Evolutionary conservation across 2,113 vertebrate species (phyloP).

Genomic region (Forbesichthys agassizii): DNA sequence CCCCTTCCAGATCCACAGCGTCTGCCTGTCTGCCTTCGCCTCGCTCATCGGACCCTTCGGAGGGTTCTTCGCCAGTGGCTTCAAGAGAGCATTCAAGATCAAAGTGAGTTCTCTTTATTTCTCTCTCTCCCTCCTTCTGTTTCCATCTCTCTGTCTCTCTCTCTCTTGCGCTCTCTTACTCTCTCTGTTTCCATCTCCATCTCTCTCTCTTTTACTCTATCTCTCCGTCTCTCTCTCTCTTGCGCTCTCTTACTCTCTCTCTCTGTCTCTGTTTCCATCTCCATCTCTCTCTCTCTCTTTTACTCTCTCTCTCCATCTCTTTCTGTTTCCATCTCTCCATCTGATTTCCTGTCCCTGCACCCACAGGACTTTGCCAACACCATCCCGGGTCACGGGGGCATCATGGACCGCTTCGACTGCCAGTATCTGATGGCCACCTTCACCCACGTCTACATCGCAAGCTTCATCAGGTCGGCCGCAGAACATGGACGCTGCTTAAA

Average conservation of each 20-base stretch:
- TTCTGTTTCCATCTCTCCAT: not conserved
- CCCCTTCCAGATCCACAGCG: conserved; percentile 95
- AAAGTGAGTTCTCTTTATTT: conserved; percentile 77
- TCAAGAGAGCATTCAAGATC: conserved; percentile 99
- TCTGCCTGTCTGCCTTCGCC: conserved; percentile 91
- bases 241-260: not conserved
- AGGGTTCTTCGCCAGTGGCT: conserved; percentile 98
- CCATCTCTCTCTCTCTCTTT: not conserved
- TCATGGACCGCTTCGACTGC: conserved; percentile 98
- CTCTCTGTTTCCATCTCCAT: not conserved
- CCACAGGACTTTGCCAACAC: conserved; percentile 94
- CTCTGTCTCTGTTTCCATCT: not conserved
- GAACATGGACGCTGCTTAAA: not conserved
- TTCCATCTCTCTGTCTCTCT: too few relatives aligned
- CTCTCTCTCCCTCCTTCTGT: not conserved
- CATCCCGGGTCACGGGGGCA: conserved; percentile 96
- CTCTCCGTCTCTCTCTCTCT: not conserved
- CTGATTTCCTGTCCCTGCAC: not conserved
- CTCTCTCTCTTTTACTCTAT: not conserved
- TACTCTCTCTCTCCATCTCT: not conserved
- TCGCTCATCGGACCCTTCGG: conserved; percentile 96
- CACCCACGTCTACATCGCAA: conserved; percentile 96
- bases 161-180: not conserved
- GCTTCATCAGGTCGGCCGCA: conserved; percentile 89
- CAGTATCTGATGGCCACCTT: conserved; percentile 99